Evolutionary conservation across 2,888 invertebrate genomes (phyloP).

Genomic region (Drosophila setosimentum): DNA sequence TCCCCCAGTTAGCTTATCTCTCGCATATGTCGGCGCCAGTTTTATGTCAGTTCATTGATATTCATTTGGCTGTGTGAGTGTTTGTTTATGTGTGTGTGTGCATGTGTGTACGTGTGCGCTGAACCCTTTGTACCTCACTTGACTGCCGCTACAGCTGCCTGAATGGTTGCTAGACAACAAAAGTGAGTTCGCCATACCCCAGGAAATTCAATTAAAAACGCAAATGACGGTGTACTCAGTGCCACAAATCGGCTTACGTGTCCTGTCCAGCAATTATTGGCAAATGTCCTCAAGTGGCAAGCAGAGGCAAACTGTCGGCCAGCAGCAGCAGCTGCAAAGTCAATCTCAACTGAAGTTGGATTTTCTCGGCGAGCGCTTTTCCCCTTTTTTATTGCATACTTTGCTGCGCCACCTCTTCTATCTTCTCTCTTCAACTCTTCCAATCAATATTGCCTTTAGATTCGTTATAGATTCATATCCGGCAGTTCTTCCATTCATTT

Average conservation of each 20-base stretch:
- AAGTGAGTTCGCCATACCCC: constrained; percentile 13
- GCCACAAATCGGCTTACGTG: constrained; percentile 67
- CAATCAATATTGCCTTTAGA: constrained; percentile 61
- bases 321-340: constrained; percentile 47
- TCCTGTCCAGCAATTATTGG: constrained; percentile 34
- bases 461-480: constrained; percentile 74
- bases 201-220: constrained; percentile 72
- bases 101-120: constrained; percentile 1
- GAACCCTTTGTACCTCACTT: constrained; percentile 47
- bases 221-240: constrained; percentile 45
- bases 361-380: constrained; percentile 44
- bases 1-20: constrained; percentile 9
- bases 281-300: constrained; percentile 28
- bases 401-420: constrained; percentile 39
- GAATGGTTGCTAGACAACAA: constrained; percentile 37
- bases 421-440: background rate
- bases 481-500: constrained; percentile 9
- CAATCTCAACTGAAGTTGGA: constrained; percentile 72
- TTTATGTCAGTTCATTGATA: constrained; percentile 80
- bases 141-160: constrained; percentile 50
- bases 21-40: constrained; percentile 53
- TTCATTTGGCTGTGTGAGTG: constrained; percentile 60
- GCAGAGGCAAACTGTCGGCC: constrained; percentile 5
- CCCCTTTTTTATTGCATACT: constrained; percentile 66
- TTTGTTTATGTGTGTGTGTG: constrained; percentile 39